phyloP scores from a whole-genome alignment of 2,113 vertebrate genomes.

The Tautogolabrus adspersus region DNA sequence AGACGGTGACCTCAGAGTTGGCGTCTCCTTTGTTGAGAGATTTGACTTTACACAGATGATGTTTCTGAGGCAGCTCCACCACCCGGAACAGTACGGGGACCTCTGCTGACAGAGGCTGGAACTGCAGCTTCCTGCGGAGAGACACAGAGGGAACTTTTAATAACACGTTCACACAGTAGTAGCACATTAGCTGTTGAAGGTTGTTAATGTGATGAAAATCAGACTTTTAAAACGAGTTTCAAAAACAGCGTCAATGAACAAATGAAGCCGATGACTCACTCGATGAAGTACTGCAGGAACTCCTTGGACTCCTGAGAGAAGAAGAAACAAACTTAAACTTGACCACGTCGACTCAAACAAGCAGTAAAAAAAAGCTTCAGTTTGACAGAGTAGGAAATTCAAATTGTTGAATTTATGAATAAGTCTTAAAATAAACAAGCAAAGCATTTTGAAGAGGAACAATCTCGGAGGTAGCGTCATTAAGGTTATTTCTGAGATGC shows the following conservation, averaged over 20 bases:
- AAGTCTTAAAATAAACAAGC: no score
- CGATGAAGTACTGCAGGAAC: conserved; percentile 79
- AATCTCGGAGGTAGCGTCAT: no score
- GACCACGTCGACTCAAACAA: not conserved
- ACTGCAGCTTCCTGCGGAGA: conserved; percentile 88
- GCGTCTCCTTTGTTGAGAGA: conserved; percentile 93
- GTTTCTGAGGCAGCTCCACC: conserved; percentile 88
- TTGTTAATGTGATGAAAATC: no score
- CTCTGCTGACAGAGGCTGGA: conserved; percentile 82
- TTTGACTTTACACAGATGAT: conserved; percentile 93
- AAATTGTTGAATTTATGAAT: no score
- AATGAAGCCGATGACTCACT: conserved; percentile 73
- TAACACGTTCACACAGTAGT: not conserved
- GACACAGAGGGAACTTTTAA: not conserved
- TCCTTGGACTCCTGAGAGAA: conserved; percentile 78
- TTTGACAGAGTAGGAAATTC: no score
- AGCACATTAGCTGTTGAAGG: no score
- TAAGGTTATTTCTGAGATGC: no score
- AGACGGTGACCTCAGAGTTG: conserved; percentile 96
- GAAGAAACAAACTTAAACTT: not conserved
- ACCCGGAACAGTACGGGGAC: conserved; percentile 93
- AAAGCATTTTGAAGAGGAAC: no score
- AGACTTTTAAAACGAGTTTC: not conserved
- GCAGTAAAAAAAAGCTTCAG: no score
- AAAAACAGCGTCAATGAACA: no score